Evolutionary conservation across 2,113 vertebrate genomes (phyloP), one percentile per base, ranked within the genome.

Genomic region (Solea senegalensis): DNA sequence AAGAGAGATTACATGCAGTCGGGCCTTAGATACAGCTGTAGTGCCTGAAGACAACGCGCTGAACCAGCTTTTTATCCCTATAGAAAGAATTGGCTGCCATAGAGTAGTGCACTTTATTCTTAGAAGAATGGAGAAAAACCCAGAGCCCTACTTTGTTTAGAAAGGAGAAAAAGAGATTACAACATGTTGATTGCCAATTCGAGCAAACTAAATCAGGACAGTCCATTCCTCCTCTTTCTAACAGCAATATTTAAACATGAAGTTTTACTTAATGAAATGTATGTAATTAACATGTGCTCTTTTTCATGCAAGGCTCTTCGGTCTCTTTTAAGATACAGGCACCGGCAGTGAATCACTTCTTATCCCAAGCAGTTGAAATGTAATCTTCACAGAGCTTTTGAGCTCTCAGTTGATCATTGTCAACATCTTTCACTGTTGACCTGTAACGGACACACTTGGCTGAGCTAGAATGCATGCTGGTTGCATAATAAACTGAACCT

Each of bases 1-100:
- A 92, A 90, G 88, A 91, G 78, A 75, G 79, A 91, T 91, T 89
- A 88, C 86, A 81, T 77, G 84, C 81, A 88, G 69, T 82, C 52
- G 16, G 81, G 81, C 75, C 82, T 89, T 73, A 74, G 86, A 88
- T 89, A 90, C 90, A 92, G 90, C 86, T 88, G 87, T 86, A 83
- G 85, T 74, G 72, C 71, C 76, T 78, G 65, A 79, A 89, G 83
- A 86, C 72, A 88, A 88, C 80, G 74, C 67, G 90, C 89, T 90
- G 88, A 92, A 84, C 45, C 84, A 86, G 82, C 83, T 78, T 90
- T 89, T 84, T 78, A 49, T 71, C 63, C 69, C 74, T 69, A 76
- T 83, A 83, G 80, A 81, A 83, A 56, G 84, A 89, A 92, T 90
- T 10, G 59, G 52, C 68, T 72, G 82, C 76, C 65, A 76, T 81